Base-by-base conservation (phyloP, 1,140 invertebrate species). In the Drosophila setifemur region DNA sequence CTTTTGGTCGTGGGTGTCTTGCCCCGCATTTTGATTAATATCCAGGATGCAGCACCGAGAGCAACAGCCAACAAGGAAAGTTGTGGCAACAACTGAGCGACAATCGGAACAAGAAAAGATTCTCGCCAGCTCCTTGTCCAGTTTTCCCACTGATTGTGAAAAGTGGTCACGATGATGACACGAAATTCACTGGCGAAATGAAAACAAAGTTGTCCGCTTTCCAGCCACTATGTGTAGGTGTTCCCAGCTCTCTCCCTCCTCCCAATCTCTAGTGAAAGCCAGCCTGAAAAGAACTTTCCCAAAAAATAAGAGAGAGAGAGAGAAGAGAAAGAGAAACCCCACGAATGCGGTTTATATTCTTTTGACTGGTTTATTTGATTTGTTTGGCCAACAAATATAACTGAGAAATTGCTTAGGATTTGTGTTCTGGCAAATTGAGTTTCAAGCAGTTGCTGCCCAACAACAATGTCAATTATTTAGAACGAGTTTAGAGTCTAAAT, bases 171-270 rank as follows among this genome's bases (percentile, higher is more conserved):
- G 66, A 79, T 81, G 76, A 81, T 73, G 67, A 86, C 75, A 71
- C n/a, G 74, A 85, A 85, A 83, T 83, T 83, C 79, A 83, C 70
- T 85, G 74, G 81, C 79, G 35, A 83, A 83, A 83, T 85, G 79
- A 79, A 83, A 83, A 83, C 79, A 85, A 85, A 83, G 78, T 83
- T 83, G 69, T 23, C 28, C 35, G 25, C 40, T 28, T 43, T 63
- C 43, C 44, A 28, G 14, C 16, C 25, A 57, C 54, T n/a, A n/a
- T 57, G 44, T 35, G 57, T 50, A 52, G 39, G 53, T 67, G 71
- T 49, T 44, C 33, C 18, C 12, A 19, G 25, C 33, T 11, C 33
- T 6, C 55, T 55, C 55, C 43, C 53, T 5, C 28, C 18, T 52
- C 44, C 31, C 31, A 37, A 37, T 37, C 33, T 37, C 26, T 37